Percentiles rank a stretch among this genome's conserved stretches.
phyloP scores from a whole-genome alignment of 1,140 invertebrate genomes.

The Meloidogyne chitwoodi region DNA sequence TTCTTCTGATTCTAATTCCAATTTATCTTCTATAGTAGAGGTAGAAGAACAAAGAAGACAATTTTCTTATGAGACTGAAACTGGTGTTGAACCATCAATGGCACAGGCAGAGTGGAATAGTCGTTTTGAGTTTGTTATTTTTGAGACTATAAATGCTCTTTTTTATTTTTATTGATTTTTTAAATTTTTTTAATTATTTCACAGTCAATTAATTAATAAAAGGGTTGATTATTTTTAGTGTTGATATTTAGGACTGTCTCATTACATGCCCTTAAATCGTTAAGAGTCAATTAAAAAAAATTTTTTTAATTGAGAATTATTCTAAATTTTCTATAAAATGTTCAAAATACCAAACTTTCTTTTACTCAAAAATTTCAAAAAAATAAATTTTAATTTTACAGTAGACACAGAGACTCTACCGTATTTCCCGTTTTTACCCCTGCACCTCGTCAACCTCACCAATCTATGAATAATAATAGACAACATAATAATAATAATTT shows the following conservation, averaged over 20 bases:
- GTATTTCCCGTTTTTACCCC: constrained; percentile 7
- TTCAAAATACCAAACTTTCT: not conserved
- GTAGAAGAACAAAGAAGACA: not conserved
- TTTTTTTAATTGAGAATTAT: too few species aligned
- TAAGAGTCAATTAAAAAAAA: too few species aligned
- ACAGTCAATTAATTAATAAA: too few species aligned
- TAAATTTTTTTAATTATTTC: too few species aligned
- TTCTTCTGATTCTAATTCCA: not conserved
- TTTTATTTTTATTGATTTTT: too few species aligned
- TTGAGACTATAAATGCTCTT: not conserved
- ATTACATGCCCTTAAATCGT: too few species aligned
- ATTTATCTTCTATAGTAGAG: not conserved
- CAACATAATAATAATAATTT: not conserved
- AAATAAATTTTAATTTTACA: not conserved
- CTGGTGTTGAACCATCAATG: not conserved
- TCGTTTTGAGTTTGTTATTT: not conserved
- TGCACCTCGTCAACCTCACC: constrained; percentile 11
- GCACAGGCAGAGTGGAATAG: not conserved
- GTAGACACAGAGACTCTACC: not conserved
- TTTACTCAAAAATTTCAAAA: not conserved
- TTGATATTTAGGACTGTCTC: not conserved
- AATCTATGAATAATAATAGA: not conserved
- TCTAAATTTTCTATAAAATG: too few species aligned
- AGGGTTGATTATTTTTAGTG: too few species aligned
- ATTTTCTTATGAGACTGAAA: not conserved